Evolutionary conservation across 2,888 invertebrate genomes (phyloP).

Genomic region (Dusona sp.): DNA sequence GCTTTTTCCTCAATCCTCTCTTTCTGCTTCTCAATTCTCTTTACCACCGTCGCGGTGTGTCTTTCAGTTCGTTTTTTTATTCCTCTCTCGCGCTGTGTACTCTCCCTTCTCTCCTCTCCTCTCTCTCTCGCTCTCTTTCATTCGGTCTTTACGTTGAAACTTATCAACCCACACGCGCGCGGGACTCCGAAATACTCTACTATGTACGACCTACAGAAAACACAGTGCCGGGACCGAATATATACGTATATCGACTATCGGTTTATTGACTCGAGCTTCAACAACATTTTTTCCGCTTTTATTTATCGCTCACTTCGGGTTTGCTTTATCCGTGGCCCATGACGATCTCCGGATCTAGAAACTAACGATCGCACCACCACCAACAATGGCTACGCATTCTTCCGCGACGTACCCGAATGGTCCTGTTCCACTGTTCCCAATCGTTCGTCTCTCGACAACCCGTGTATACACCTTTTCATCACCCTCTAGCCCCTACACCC

Average conservation of each 20-base stretch:
- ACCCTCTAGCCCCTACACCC: slow-evolving; percentile 22
- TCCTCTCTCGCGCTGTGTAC: slow-evolving; percentile 8
- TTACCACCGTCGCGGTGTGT: slow-evolving; percentile 12
- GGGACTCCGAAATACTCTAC: slow-evolving; percentile 26
- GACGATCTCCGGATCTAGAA: slow-evolving; percentile 84
- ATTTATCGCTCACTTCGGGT: slow-evolving; percentile 85
- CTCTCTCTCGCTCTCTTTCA: slow-evolving; percentile 16
- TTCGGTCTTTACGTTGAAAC: slow-evolving; percentile 66
- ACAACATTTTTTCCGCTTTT: slow-evolving; percentile 83
- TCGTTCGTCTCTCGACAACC: slow-evolving; percentile 53
- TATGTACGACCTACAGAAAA: slow-evolving; percentile 36
- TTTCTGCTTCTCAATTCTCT: background rate
- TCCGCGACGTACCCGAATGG: slow-evolving; percentile 82
- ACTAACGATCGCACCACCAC: slow-evolving; percentile 84
- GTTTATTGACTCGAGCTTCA: slow-evolving; percentile 84
- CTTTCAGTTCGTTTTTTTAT: slow-evolving; percentile 15
- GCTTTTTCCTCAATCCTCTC: slow-evolving; percentile 7
- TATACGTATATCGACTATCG: slow-evolving; percentile 75
- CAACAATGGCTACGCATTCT: slow-evolving; percentile 85
- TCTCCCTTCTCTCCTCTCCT: background rate
- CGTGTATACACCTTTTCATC: slow-evolving; percentile 45
- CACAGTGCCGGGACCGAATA: slow-evolving; percentile 70
- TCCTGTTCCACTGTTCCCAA: slow-evolving; percentile 80
- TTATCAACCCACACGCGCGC: slow-evolving; percentile 68
- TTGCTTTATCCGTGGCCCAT: slow-evolving; percentile 85